Evolutionary conservation across 2,888 invertebrate genomes (phyloP).

Genomic region (Lobophora halterata): DNA sequence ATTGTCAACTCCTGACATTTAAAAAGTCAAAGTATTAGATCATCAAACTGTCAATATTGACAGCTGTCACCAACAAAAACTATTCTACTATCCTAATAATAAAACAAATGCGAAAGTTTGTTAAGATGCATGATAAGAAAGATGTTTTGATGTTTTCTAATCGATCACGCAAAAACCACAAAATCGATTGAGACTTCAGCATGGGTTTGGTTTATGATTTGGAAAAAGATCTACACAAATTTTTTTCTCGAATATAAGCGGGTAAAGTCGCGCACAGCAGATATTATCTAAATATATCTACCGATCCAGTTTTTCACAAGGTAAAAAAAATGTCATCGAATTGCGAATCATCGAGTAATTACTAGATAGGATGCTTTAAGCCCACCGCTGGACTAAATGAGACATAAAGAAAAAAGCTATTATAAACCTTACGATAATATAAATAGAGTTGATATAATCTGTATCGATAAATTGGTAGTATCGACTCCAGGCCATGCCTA

Average conservation of each 20-base stretch:
- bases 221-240: too few species aligned
- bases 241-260: too few species aligned
- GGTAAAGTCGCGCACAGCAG: too few species aligned
- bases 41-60: conserved; percentile 10
- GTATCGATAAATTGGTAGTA: conserved; percentile 19
- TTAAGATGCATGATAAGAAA: too few species aligned
- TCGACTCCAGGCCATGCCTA: conserved; percentile 30
- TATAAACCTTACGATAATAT: conserved; percentile 27
- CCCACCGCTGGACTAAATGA: conserved; percentile 37
- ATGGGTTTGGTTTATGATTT: too few species aligned
- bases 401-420: conserved; percentile 9
- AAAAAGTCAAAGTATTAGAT: conserved; percentile 14
- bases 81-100: too few species aligned
- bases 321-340: conserved; percentile 62
- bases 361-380: conserved; percentile 46
- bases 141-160: too few species aligned
- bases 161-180: too few species aligned
- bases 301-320: conserved; percentile 38
- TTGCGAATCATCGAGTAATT: conserved; percentile 62
- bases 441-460: conserved; percentile 20
- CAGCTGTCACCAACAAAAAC: conserved; percentile 18
- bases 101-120: too few species aligned
- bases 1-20: conserved; percentile 5
- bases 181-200: too few species aligned
- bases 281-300: conserved; percentile 37